Evolutionary conservation across 2,113 vertebrate genomes (phyloP), one percentile per base, ranked within the genome.

Genomic region (Otolemur garnettii): DNA sequence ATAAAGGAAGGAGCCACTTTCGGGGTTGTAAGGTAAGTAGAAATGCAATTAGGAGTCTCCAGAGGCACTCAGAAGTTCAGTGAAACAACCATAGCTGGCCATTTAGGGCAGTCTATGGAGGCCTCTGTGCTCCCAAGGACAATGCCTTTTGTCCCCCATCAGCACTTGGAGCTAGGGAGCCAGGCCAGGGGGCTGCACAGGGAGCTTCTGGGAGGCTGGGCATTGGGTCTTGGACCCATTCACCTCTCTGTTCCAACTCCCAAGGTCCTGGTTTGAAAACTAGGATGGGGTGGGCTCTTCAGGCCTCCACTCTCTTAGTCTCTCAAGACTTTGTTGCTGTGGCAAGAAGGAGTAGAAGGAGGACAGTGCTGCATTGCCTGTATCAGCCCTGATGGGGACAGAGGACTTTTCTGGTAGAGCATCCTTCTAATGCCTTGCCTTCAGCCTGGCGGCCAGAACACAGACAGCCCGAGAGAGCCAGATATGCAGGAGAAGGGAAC

Each of bases 361-460:
- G 9, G 68, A 28, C 5, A 7, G 19, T 5, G 26, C 18, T 0
- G 0, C 0, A 4, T 38, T 45, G 55, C 42, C 88, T 42, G 2
- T 13, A 3, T 24, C 10, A 1, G 14, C n/a, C 59, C n/a, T 0
- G 11, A 18, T 4, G 21, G 91, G 15, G 57, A 62, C 33, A 4
- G 0, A 7, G 17, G 64, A 13, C 45, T 26, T 17, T 68, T 45
- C 69, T 45, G 90, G 57, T 26, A 10, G 0, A 80, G 30, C 72
- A 18, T 4, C 22, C 45, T 4, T 38, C 30, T 38, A 55, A 38
- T 62, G 28, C 12, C 28, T 57, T 72, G 62, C 79, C 28, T 45
- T 79, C 38, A 74, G 87, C 30, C 22, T 45, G 0, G 1, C 28
- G 59, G 60, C 60, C n/a, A 24, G 28, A 60, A 22, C 15, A 2